These are phyloP conservation scores for Drosophila obscura DNA, from an alignment of 1,140 invertebrate species.

Conservation along the genomic window DNA sequence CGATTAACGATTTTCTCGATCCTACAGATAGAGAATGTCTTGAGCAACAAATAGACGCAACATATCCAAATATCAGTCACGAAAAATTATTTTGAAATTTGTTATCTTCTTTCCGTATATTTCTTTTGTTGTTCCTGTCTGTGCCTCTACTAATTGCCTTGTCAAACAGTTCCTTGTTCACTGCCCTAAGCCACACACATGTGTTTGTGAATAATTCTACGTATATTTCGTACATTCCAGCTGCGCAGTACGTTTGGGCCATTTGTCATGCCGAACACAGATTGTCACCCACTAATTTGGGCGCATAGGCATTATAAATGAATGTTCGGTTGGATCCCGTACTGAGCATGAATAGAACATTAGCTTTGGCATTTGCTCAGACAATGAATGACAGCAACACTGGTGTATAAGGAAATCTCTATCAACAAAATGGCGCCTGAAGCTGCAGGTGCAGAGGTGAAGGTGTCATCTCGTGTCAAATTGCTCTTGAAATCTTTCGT, in stretches of 20 bases:
- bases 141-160: too few species aligned
- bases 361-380: conserved; percentile 44
- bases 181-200: conserved; percentile 7
- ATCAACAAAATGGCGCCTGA: conserved; percentile 3
- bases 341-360: conserved; percentile 74
- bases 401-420: conserved; percentile 17
- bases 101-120: not conserved
- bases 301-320: conserved; percentile 44
- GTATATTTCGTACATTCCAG: conserved; percentile 12
- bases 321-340: conserved; percentile 28
- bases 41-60: not conserved
- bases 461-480: conserved; percentile 8
- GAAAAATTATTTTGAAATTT: not conserved
- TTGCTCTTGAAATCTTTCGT: not conserved
- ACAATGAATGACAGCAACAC: conserved; percentile 5
- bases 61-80: not conserved
- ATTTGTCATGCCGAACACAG: conserved; percentile 72
- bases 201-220: conserved; percentile 10
- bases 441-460: conserved; percentile 7
- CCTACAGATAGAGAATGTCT: too few species aligned
- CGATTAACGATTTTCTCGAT: too few species aligned
- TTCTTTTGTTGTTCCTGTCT: not conserved
- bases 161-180: not conserved
- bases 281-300: conserved; percentile 41
- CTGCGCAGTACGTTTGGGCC: conserved; percentile 57